These are phyloP conservation scores for Rhopalosiphum nymphaeae DNA, from an alignment of 2,888 invertebrate species.

Conservation along the genomic window DNA sequence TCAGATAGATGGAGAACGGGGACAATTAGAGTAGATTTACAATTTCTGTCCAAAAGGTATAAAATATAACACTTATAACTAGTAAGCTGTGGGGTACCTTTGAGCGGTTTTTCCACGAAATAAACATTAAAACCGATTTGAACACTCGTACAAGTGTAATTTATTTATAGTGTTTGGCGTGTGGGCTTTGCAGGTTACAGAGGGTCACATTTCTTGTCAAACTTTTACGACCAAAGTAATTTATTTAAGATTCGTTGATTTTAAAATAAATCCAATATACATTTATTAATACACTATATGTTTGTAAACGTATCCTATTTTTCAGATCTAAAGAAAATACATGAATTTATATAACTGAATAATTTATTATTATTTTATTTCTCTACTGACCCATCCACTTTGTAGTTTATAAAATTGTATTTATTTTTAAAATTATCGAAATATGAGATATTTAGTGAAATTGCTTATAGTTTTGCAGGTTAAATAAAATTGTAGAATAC, in stretches of 20 bases:
- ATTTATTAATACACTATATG: not conserved
- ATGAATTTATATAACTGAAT: not conserved
- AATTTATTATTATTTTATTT: constrained; percentile 13
- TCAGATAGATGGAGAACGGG: not conserved
- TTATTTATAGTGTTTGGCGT: constrained; percentile 48
- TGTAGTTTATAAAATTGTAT: not conserved
- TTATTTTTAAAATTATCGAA: not conserved
- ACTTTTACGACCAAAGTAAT: not conserved
- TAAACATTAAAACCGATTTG: constrained; percentile 40
- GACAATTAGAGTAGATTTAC: constrained; percentile 56
- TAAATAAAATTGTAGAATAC: not conserved
- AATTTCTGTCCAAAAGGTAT: constrained; percentile 54
- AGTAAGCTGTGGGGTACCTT: not conserved
- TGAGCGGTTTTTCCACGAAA: constrained; percentile 16
- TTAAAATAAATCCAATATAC: constrained; percentile 25
- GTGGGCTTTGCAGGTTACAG: not conserved
- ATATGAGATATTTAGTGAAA: not conserved
- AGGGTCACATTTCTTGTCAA: constrained; percentile 9
- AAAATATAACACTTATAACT: constrained; percentile 51
- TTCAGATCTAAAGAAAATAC: not conserved
- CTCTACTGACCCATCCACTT: not conserved
- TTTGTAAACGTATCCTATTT: not conserved
- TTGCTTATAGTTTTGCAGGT: not conserved
- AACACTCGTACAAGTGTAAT: constrained; percentile 38
- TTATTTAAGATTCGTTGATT: constrained; percentile 30